These are phyloP conservation scores for Urophycis tenuis DNA, from an alignment of 2,797 vertebrate species.

Conservation along the genomic window DNA sequence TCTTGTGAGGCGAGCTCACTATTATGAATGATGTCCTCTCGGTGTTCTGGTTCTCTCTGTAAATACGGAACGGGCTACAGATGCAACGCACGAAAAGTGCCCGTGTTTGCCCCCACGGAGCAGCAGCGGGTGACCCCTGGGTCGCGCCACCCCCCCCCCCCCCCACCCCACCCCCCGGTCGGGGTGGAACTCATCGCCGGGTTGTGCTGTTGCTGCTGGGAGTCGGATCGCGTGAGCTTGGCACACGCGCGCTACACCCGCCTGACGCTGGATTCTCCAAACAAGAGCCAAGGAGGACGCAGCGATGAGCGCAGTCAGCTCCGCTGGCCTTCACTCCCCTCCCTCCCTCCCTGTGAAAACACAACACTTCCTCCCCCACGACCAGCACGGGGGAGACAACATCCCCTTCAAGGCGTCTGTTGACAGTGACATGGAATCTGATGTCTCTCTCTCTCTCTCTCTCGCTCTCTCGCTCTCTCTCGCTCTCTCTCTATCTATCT, in stretches of 20 bases:
- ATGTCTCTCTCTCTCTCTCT: conserved; percentile 11
- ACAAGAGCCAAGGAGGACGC: conserved; percentile 14
- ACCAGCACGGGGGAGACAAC: conserved; percentile 15
- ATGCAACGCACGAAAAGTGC: conserved; percentile 31
- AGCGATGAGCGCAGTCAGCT: conserved; percentile 6
- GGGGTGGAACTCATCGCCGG: too few species aligned
- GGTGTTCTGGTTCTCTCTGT: conserved; percentile 17
- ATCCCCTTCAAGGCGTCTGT: conserved; percentile 24
- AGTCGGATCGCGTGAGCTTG: conserved; percentile 13
- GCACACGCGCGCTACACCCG: conserved; percentile 17
- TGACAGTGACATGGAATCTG: conserved; percentile 18
- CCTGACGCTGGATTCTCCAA: conserved; percentile 23
- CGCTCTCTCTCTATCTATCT: too few species aligned
- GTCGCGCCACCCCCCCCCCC: conserved; percentile 20
- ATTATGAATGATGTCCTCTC: neutral
- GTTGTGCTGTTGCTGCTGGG: conserved; percentile 24
- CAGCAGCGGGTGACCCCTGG: conserved; percentile 26
- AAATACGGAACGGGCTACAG: conserved; percentile 18
- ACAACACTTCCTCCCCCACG: conserved; percentile 19
- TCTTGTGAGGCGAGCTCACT: conserved; percentile 17
- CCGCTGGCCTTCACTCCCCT: conserved; percentile 11
- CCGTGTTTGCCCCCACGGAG: conserved; percentile 15
- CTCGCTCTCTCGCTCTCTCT: too few species aligned
- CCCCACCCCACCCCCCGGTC: too few species aligned
- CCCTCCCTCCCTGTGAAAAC: conserved; percentile 16